A percentile compares a stretch with the other conserved stretches of the same genome.
Evolutionary conservation across 1,140 invertebrate genomes (phyloP).

Genomic region (Lethrus apterus): DNA sequence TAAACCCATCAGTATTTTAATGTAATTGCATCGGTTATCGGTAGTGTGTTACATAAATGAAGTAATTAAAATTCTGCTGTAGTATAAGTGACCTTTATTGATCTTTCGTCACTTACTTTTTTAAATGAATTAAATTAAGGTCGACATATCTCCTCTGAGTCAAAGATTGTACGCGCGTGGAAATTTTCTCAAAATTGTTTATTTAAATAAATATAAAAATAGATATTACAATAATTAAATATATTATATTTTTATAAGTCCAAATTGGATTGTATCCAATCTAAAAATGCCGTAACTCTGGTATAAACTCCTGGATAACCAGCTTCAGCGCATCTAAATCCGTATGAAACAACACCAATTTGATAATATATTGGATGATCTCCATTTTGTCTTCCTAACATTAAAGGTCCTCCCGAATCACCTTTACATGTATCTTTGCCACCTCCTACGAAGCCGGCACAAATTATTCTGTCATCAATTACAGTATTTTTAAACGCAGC

Average conservation of each 20-base stretch:
- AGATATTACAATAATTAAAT: background rate
- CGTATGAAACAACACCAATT: conserved; percentile 53
- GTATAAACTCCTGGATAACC: conserved; percentile 50
- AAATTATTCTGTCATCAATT: conserved; percentile 61
- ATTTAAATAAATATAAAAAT: no score
- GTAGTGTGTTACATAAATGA: no score
- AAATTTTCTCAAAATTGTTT: no score
- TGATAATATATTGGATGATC: conserved; percentile 16
- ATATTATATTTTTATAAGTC: conserved; percentile 10
- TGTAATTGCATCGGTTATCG: no score
- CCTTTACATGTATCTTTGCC: conserved; percentile 79
- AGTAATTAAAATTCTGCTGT: no score
- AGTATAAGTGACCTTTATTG: no score
- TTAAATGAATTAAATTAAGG: no score
- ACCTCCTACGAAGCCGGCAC: conserved; percentile 63
- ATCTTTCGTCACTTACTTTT: no score
- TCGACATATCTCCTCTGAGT: no score
- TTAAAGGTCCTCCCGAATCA: conserved; percentile 78
- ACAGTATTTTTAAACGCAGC: conserved; percentile 45
- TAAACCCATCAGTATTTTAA: no score
- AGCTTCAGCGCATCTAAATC: conserved; percentile 46
- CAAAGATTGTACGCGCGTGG: no score
- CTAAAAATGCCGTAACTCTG: conserved; percentile 39
- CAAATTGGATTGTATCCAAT: conserved; percentile 41
- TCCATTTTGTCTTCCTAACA: conserved; percentile 46